Conservation (phyloP, 2,797 vertebrate genomes). For the Peromyscus aztecus region DNA sequence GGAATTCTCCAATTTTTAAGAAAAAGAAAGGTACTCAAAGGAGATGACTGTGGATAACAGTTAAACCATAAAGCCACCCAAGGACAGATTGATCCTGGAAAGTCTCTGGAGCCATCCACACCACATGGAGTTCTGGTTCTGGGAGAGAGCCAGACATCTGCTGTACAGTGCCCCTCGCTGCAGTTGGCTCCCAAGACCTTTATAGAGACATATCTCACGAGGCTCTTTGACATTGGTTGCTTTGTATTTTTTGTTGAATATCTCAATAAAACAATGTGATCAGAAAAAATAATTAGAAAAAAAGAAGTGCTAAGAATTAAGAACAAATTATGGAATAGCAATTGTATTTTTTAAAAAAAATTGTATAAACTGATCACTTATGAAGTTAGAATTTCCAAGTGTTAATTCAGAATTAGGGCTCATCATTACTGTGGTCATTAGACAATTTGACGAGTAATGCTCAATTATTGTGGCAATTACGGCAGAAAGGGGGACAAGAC, state of each 20-base stretch:
- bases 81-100: slow-evolving; percentile 4
- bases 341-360: slow-evolving; percentile 49
- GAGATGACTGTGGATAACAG: not conserved
- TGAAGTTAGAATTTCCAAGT: slow-evolving; percentile 71
- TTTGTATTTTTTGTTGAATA: slow-evolving; percentile 47
- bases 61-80: not conserved
- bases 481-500: slow-evolving; percentile 80
- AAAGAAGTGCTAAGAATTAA: slow-evolving; percentile 82
- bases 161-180: slow-evolving; percentile 6
- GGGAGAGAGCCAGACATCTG: not conserved
- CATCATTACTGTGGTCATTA: slow-evolving; percentile 73
- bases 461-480: slow-evolving; percentile 80
- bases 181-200: slow-evolving; percentile 21
- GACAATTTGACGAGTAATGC: slow-evolving; percentile 67
- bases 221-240: not conserved
- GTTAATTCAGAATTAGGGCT: slow-evolving; percentile 68
- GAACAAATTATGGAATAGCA: slow-evolving; percentile 74
- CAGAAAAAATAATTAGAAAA: slow-evolving; percentile 76
- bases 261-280: slow-evolving; percentile 67
- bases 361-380: slow-evolving; percentile 60
- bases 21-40: slow-evolving; percentile 44
- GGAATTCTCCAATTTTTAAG: slow-evolving; percentile 29
- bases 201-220: slow-evolving; percentile 55
- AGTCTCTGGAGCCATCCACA: slow-evolving; percentile 6
- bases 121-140: slow-evolving; percentile 42